Evolutionary conservation across 2,113 vertebrate species (phyloP).

Genomic region (Macaca nemestrina): DNA sequence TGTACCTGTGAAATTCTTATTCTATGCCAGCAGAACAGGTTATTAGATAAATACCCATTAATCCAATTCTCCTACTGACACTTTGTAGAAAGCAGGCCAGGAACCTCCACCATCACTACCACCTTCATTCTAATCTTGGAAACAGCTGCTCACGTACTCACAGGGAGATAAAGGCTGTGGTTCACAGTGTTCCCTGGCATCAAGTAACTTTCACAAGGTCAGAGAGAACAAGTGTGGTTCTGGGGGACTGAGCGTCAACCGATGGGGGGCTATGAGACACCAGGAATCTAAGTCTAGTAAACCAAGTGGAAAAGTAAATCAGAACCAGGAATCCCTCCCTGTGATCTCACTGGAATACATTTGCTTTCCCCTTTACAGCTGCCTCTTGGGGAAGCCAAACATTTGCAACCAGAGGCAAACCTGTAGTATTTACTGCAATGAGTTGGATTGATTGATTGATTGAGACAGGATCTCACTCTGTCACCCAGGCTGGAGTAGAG

Average conservation of each 20-base stretch:
- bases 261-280: background rate
- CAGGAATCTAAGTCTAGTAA: background rate
- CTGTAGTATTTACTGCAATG: background rate
- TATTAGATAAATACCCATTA: background rate
- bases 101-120: background rate
- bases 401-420: background rate
- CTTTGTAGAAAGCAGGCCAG: background rate
- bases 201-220: background rate
- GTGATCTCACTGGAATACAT: background rate
- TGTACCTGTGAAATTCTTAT: background rate
- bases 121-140: conserved; percentile 2
- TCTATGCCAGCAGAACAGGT: background rate
- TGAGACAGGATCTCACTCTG: too few relatives aligned
- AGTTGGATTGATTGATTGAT: too few relatives aligned
- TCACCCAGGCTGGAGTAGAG: too few relatives aligned
- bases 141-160: background rate
- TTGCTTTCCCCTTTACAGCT: background rate
- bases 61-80: background rate
- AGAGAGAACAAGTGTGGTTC: background rate
- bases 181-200: background rate
- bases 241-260: background rate
- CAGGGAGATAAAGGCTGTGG: background rate
- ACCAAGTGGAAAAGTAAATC: background rate
- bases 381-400: background rate
- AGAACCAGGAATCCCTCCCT: background rate